Conservation (phyloP, 2,888 invertebrate species). For the Crepidodera aurea region DNA sequence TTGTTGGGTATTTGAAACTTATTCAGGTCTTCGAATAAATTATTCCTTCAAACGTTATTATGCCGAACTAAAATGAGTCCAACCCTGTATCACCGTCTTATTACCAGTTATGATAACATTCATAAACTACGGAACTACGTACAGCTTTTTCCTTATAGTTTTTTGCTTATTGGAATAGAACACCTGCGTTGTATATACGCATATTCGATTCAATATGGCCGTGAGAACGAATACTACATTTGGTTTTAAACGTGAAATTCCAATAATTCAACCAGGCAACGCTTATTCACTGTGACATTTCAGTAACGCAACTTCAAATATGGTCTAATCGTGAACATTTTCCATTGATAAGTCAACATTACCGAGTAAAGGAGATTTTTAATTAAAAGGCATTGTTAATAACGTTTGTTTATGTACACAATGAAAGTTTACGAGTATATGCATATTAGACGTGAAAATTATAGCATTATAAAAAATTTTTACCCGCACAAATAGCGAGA, state of each 20-base stretch:
- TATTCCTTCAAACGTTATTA: no score
- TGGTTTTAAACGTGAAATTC: slow-evolving; percentile 29
- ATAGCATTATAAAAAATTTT: no score
- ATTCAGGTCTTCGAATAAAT: no score
- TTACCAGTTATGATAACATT: slow-evolving; percentile 25
- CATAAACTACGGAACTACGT: slow-evolving; percentile 39
- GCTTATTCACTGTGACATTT: slow-evolving; percentile 20
- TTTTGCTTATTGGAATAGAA: slow-evolving; percentile 42
- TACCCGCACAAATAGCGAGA: no score
- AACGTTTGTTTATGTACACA: no score
- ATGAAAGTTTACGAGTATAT: no score
- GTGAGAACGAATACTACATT: slow-evolving; percentile 41
- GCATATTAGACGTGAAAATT: no score
- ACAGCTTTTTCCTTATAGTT: slow-evolving; percentile 41
- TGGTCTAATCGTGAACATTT: slow-evolving; percentile 21
- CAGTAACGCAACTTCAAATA: slow-evolving; percentile 20
- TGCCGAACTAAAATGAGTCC: no score
- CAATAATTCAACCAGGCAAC: slow-evolving; percentile 31
- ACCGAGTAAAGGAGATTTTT: neutral
- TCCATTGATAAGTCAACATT: slow-evolving; percentile 22
- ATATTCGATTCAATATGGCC: slow-evolving; percentile 33
- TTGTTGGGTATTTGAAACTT: no score
- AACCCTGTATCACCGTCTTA: neutral
- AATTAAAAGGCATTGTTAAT: neutral
- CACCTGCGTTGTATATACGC: slow-evolving; percentile 47